Evolutionary conservation across 2,888 invertebrate genomes (phyloP).

Genomic region (Drosophila acutilabella): DNA sequence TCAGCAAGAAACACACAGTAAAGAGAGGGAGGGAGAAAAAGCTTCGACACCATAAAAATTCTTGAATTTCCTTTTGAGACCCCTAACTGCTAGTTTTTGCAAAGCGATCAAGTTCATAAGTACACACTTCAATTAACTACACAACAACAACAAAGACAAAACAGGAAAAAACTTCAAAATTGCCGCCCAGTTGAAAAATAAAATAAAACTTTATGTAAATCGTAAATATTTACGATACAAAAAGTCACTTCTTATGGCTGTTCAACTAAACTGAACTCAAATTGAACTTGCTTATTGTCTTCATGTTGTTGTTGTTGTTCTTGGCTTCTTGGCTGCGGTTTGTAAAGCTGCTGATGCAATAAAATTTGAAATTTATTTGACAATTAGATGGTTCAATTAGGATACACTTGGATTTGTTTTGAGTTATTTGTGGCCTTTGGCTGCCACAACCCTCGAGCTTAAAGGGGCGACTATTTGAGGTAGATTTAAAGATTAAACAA

Average conservation of each 20-base stretch:
- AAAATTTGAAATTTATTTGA: conserved; percentile 67
- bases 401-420: conserved; percentile 46
- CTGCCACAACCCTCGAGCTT: not conserved
- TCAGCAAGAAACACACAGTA: conserved; percentile 9
- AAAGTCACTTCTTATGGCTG: conserved; percentile 34
- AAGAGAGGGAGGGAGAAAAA: conserved; percentile 10
- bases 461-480: not conserved
- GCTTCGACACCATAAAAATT: not conserved
- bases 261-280: conserved; percentile 35
- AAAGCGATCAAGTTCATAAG: conserved; percentile 51
- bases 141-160: conserved; percentile 12
- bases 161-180: conserved; percentile 35
- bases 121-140: conserved; percentile 73
- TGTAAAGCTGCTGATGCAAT: conserved; percentile 33
- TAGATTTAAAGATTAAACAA: not conserved
- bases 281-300: conserved; percentile 41
- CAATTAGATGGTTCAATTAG: conserved; percentile 68
- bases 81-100: not conserved
- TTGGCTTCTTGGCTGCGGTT: conserved; percentile 38
- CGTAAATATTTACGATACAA: conserved; percentile 60
- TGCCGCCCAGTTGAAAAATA: conserved; percentile 25
- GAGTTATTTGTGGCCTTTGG: conserved; percentile 37
- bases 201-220: conserved; percentile 61
- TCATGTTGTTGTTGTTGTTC: conserved; percentile 21
- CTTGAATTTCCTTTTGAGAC: not conserved